phyloP scores from a whole-genome alignment of 2,113 vertebrate species.

The Catagonus wagneri region DNA sequence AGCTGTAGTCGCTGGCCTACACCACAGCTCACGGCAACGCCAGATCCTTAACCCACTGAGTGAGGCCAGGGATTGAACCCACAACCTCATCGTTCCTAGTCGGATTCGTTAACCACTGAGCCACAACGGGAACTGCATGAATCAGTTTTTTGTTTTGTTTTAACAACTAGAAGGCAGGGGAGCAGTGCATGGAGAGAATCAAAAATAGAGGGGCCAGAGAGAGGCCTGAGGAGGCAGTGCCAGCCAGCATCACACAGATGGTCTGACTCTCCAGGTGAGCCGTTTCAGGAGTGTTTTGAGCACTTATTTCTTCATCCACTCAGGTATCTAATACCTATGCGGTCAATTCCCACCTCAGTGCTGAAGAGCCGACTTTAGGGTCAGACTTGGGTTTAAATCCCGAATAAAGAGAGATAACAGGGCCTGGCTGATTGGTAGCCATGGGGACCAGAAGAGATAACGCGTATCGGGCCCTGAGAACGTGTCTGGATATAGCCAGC shows the following conservation, averaged over 20 bases:
- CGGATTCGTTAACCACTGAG: too few species aligned
- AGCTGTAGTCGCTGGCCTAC: too few species aligned
- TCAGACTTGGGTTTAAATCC: not conserved
- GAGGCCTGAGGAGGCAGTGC: not conserved
- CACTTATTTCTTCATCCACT: not conserved
- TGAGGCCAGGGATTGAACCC: too few species aligned
- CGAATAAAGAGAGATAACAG: not conserved
- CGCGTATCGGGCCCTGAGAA: not conserved
- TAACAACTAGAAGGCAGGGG: not conserved
- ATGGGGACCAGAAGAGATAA: not conserved
- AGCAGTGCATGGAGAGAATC: not conserved
- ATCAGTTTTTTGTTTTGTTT: too few species aligned
- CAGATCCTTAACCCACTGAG: too few species aligned
- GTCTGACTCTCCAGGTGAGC: not conserved
- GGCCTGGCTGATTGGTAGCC: not conserved
- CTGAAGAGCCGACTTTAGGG: not conserved
- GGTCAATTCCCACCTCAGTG: not conserved
- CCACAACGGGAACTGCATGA: too few species aligned
- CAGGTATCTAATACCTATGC: not conserved
- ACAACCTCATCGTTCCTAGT: too few species aligned
- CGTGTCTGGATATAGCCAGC: not conserved
- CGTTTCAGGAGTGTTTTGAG: not conserved
- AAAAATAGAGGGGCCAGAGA: not conserved
- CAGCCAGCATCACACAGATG: not conserved
- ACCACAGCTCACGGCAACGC: too few species aligned